Conservation (phyloP, 2,888 invertebrate species). For the Andrena bucephala region DNA sequence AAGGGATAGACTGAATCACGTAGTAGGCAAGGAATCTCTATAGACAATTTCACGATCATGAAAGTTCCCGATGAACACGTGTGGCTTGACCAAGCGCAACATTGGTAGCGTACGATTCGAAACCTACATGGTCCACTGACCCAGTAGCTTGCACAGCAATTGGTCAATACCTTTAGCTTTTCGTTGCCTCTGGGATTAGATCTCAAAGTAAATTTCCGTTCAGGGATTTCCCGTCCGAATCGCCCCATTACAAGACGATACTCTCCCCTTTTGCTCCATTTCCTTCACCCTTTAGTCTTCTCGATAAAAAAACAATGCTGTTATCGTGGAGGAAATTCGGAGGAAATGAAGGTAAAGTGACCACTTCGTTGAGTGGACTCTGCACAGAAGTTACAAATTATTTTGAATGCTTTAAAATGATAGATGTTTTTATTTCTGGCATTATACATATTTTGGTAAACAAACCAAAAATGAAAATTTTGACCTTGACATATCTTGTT, state of each 20-base stretch:
- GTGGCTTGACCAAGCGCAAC: slow-evolving; percentile 35
- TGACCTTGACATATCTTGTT: too few relatives aligned
- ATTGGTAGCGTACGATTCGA: slow-evolving; percentile 10
- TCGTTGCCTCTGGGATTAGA: slow-evolving; percentile 47
- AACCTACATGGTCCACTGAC: slow-evolving; percentile 31
- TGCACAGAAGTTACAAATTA: not conserved
- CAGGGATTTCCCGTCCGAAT: slow-evolving; percentile 46
- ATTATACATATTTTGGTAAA: too few relatives aligned
- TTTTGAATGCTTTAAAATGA: not conserved
- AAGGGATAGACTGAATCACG: slow-evolving; percentile 7
- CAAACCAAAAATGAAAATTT: not conserved
- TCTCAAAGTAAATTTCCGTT: slow-evolving; percentile 51
- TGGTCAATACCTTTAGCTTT: slow-evolving; percentile 49
- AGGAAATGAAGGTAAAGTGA: not conserved
- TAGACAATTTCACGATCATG: slow-evolving; percentile 38
- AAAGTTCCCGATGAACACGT: slow-evolving; percentile 42
- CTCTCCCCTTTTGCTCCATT: not conserved
- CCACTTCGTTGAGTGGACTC: too few relatives aligned
- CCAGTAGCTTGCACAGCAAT: slow-evolving; percentile 34
- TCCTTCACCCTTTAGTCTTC: not conserved
- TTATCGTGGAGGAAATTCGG: slow-evolving; percentile 10
- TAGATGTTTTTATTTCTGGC: not conserved
- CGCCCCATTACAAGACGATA: slow-evolving; percentile 33
- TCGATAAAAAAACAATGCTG: not conserved
- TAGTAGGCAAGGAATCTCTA: slow-evolving; percentile 38